Conservation (phyloP, 53 echinoderm and acorn worm genomes). For the Holothuria scabra region DNA sequence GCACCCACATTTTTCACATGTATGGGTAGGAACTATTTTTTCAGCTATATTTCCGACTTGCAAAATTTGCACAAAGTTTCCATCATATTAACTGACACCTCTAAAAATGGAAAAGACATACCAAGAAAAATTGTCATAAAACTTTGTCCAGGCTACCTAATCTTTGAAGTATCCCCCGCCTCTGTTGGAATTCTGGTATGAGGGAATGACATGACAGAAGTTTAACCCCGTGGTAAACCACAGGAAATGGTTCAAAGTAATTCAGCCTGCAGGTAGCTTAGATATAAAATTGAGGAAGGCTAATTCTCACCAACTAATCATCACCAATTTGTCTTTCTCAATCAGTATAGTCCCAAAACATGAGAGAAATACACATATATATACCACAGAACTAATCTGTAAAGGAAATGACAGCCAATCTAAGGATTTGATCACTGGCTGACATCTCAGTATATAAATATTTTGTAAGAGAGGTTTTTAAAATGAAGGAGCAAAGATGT, state of each 20-base stretch:
- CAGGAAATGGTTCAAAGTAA: conserved; percentile 38
- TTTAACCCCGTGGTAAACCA: conserved; percentile 21
- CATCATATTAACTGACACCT: too few species aligned
- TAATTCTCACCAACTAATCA: conserved; percentile 22
- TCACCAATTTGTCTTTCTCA: conserved; percentile 42
- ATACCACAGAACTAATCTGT: too few species aligned
- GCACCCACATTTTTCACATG: too few species aligned
- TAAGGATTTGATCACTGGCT: too few species aligned
- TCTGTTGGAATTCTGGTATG: conserved; percentile 23
- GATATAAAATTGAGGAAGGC: conserved; percentile 13
- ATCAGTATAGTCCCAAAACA: not conserved
- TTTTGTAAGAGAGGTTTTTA: too few species aligned
- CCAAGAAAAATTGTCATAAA: conserved; percentile 1
- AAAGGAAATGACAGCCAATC: too few species aligned
- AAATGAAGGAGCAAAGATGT: too few species aligned
- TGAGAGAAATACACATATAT: too few species aligned
- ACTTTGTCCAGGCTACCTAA: not conserved
- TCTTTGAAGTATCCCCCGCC: conserved; percentile 2
- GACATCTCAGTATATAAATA: too few species aligned
- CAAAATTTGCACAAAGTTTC: too few species aligned
- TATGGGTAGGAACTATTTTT: too few species aligned
- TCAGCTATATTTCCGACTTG: too few species aligned
- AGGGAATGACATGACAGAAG: conserved; percentile 21
- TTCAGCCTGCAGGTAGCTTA: conserved; percentile 33
- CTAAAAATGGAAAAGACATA: not conserved